Percentiles rank a stretch among this genome's conserved stretches.
These are phyloP conservation scores for Alosa alosa DNA, from an alignment of 2,113 vertebrate species.

Conservation along the genomic window DNA sequence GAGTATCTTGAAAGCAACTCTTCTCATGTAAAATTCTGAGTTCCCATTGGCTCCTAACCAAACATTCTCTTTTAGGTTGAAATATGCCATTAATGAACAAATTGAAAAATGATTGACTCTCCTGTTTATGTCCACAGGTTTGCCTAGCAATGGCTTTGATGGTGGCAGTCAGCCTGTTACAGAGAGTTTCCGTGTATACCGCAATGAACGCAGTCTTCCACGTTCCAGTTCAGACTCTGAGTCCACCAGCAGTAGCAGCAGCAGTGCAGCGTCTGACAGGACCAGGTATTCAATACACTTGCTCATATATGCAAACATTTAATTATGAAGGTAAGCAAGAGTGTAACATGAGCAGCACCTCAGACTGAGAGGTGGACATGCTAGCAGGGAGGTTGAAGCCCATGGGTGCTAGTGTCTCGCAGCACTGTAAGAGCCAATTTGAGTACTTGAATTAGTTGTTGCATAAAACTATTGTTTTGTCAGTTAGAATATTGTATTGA, in stretches of 20 bases:
- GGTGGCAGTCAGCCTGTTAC: constrained; percentile 90
- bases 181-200: constrained; percentile 96
- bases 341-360: too few relatives aligned
- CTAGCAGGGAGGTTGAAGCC: too few relatives aligned
- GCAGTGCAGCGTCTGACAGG: constrained; percentile 93
- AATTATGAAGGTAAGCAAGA: too few relatives aligned
- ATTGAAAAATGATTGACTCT: not conserved
- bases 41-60: too few relatives aligned
- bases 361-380: too few relatives aligned
- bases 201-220: constrained; percentile 90
- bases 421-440: too few relatives aligned
- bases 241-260: constrained; percentile 95
- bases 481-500: too few relatives aligned
- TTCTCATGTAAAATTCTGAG: too few relatives aligned
- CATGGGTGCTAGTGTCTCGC: too few relatives aligned
- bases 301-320: not conserved
- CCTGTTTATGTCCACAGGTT: constrained; percentile 64
- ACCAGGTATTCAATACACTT: constrained; percentile 80
- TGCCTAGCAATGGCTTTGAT: constrained; percentile 93
- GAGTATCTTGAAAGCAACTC: too few relatives aligned
- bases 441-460: too few relatives aligned
- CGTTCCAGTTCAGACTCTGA: constrained; percentile 96
- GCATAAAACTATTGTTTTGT: too few relatives aligned
- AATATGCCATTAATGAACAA: not conserved
- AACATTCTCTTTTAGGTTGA: not conserved